Conservation (phyloP, 2,113 vertebrate species). For the Pampusana beccarii region DNA sequence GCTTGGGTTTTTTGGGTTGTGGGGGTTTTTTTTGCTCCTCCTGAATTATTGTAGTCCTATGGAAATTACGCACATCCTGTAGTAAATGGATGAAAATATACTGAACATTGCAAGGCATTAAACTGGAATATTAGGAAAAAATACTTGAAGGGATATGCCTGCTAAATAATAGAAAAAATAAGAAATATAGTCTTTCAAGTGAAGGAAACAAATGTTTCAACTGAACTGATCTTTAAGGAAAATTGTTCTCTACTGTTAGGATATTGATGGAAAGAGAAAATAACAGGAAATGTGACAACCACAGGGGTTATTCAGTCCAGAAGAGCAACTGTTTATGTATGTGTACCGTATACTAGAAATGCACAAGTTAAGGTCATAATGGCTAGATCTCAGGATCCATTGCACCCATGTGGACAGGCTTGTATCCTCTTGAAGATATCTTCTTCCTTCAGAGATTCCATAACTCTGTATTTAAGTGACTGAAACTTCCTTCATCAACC, state of each 20-base stretch:
- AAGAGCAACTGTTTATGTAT: neutral
- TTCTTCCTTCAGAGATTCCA: neutral
- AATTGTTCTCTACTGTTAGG: neutral
- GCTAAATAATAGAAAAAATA: neutral
- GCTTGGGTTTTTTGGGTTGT: neutral
- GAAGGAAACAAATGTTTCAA: neutral
- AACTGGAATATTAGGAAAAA: neutral
- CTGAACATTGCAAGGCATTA: neutral
- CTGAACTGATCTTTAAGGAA: neutral
- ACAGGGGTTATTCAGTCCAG: neutral
- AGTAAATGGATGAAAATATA: neutral
- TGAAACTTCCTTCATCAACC: neutral
- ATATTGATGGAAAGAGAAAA: neutral
- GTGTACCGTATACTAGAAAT: neutral
- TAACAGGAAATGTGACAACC: neutral
- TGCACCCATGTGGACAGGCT: neutral
- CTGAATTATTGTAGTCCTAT: neutral
- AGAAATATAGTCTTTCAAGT: neutral
- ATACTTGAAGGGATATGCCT: neutral
- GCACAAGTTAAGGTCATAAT: neutral
- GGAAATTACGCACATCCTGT: neutral
- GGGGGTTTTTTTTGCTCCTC: too few species aligned
- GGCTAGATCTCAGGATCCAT: neutral
- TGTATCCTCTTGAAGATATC: neutral
- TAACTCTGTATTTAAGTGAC: neutral